Evolutionary conservation across 2,113 vertebrate species (phyloP), one percentile per base, ranked within the genome.

Genomic region (Pseudopipra pipra): DNA sequence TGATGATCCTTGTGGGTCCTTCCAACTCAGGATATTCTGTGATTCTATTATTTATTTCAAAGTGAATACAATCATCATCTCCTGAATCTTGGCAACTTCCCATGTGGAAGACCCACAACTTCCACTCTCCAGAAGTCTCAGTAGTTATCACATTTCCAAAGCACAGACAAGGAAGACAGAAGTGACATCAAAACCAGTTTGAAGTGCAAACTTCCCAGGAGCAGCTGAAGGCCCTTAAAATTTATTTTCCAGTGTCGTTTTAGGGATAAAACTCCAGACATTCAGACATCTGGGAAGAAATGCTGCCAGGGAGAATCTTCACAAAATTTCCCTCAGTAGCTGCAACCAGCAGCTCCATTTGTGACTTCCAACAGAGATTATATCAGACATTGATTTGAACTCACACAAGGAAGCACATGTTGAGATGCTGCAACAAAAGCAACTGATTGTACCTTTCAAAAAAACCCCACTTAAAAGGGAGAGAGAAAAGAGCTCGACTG

Each of bases 361-460:
- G 90, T 52, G 31, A 85, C 75, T 93, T 65, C 79, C 81, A 80
- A 49, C 61, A 68, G 91, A 91, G 77, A 82, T 93, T 67, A 13
- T 68, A 75, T 90, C 92, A 92, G 78, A 35, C 90, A 55, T 85
- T 52, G 91, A 96, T 93, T 94, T 88, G 43, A 82, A 75, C 78
- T 95, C 82, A 7, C 83, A 85, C 6, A 28, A 85, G 90, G 82
- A 93, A 89, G 96, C 19, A 63, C 75, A 30, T 24, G 23, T 92
- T 81, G 87, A 90, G 87, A 89, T 77, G 84, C 74, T 84, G 87
- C 75, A 89, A 97, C 95, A 97, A 97, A 97, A 96, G 95, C 93
- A 91, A 58, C 91, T 92, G 94, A 92, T 95, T 93, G 90, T 90
- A 89, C 74, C 92, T 91, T 93, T 94, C 74, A 82, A 31, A 94